These are phyloP conservation scores for Sarcophaga rosellei DNA, from an alignment of 2,888 invertebrate genomes.

Conservation along the genomic window DNA sequence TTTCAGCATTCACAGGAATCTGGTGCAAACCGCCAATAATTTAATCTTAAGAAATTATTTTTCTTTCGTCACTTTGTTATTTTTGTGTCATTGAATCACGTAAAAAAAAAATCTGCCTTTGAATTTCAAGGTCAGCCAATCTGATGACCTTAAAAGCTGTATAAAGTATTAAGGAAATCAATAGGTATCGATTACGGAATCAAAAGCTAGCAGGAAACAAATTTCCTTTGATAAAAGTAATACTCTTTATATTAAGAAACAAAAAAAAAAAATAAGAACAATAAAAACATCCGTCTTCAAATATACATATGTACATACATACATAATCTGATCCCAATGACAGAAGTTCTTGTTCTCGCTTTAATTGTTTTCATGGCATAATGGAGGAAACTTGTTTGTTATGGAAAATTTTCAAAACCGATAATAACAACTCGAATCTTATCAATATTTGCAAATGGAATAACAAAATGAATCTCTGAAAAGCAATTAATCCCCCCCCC, in stretches of 20 bases:
- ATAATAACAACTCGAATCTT: slow-evolving; percentile 36
- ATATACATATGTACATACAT: too few relatives aligned
- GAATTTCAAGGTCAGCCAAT: not conserved
- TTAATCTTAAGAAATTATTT: not conserved
- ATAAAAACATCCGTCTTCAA: too few relatives aligned
- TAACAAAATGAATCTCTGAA: slow-evolving; percentile 34
- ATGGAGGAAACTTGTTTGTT: slow-evolving; percentile 17
- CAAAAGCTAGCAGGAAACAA: too few relatives aligned
- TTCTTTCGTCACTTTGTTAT: too few relatives aligned
- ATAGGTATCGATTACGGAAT: too few relatives aligned
- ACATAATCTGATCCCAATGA: too few relatives aligned
- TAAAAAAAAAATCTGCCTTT: not conserved
- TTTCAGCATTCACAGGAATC: not conserved
- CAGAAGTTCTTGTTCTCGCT: too few relatives aligned
- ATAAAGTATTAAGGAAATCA: not conserved
- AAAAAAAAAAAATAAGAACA: too few relatives aligned
- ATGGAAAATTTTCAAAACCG: slow-evolving; percentile 55
- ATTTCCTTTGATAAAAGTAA: too few relatives aligned
- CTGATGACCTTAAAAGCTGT: not conserved
- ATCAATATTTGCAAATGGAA: slow-evolving; percentile 36
- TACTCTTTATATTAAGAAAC: too few relatives aligned
- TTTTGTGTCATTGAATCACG: not conserved
- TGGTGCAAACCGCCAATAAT: not conserved
- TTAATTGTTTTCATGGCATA: not conserved
- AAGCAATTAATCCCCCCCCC: slow-evolving; percentile 22